These are phyloP conservation scores for Phorcus lineatus DNA, from an alignment of 2,888 invertebrate species.

Conservation along the genomic window DNA sequence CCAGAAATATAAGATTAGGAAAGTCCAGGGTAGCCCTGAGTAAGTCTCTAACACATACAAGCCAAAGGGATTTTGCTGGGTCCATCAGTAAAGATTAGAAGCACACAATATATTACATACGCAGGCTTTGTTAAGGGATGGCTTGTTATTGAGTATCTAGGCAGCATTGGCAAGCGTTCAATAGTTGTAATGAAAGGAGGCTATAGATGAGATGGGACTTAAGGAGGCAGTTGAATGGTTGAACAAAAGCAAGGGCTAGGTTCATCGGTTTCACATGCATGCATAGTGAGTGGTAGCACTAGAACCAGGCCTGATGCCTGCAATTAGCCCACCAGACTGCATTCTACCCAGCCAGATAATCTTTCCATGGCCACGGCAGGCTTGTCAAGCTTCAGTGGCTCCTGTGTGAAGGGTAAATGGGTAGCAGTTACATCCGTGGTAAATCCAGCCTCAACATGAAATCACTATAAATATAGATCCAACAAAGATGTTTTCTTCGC, in stretches of 20 bases:
- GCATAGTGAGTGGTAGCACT: neutral
- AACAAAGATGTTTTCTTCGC: conserved; percentile 15
- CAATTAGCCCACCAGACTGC: neutral
- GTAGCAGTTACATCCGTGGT: conserved; percentile 5
- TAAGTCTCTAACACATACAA: neutral
- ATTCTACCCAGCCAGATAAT: conserved; percentile 11
- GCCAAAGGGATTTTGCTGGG: neutral
- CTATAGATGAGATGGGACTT: neutral
- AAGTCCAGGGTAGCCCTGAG: neutral
- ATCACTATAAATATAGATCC: conserved; percentile 1
- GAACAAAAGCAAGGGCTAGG: neutral
- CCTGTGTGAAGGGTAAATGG: neutral
- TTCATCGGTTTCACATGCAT: conserved; percentile 8
- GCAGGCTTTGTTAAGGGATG: neutral
- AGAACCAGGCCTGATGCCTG: neutral
- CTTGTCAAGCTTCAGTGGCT: neutral
- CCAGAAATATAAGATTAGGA: neutral
- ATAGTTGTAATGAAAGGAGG: conserved; percentile 4
- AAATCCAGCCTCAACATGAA: conserved; percentile 9
- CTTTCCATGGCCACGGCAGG: conserved; percentile 10
- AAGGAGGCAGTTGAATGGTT: neutral
- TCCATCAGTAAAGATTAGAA: conserved; percentile 1
- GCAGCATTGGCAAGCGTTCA: conserved; percentile 7
- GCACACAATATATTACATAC: conserved; percentile 7
- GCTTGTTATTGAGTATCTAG: conserved; percentile 1